Conservation (phyloP, 2,888 invertebrate species). For the Chironomus riparius region DNA sequence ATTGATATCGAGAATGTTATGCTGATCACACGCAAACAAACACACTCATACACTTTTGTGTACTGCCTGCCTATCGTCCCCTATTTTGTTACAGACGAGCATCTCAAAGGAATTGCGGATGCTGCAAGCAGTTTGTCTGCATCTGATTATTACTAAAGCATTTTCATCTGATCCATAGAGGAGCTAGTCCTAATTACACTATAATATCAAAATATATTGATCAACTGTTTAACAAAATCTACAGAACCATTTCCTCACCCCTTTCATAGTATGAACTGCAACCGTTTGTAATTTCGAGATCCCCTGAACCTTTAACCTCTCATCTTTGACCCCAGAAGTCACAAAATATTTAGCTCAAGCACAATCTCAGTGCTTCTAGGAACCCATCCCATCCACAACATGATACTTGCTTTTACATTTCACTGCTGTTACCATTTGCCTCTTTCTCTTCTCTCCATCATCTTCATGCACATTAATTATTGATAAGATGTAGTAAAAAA, state of each 20-base stretch:
- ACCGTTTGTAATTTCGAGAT: too few species aligned
- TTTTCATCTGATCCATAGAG: too few species aligned
- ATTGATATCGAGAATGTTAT: neutral
- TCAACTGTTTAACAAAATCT: too few species aligned
- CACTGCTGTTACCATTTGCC: neutral
- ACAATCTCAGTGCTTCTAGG: neutral
- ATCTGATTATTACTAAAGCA: neutral
- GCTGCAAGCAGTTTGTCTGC: too few species aligned
- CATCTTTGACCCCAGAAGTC: too few species aligned
- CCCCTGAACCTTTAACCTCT: too few species aligned
- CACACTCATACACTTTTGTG: neutral
- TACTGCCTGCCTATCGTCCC: neutral
- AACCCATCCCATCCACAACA: neutral
- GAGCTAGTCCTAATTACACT: too few species aligned
- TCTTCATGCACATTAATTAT: conserved; percentile 16
- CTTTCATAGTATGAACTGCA: too few species aligned
- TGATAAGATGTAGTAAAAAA: conserved; percentile 26
- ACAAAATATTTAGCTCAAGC: neutral
- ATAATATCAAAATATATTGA: too few species aligned
- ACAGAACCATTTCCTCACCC: too few species aligned
- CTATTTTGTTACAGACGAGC: too few species aligned
- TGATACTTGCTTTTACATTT: neutral
- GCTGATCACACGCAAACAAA: neutral
- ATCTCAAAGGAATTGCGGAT: too few species aligned
- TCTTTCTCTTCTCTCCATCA: neutral